Evolutionary conservation across 2,113 vertebrate species (phyloP).

Genomic region (Proterorhinus semilunaris): DNA sequence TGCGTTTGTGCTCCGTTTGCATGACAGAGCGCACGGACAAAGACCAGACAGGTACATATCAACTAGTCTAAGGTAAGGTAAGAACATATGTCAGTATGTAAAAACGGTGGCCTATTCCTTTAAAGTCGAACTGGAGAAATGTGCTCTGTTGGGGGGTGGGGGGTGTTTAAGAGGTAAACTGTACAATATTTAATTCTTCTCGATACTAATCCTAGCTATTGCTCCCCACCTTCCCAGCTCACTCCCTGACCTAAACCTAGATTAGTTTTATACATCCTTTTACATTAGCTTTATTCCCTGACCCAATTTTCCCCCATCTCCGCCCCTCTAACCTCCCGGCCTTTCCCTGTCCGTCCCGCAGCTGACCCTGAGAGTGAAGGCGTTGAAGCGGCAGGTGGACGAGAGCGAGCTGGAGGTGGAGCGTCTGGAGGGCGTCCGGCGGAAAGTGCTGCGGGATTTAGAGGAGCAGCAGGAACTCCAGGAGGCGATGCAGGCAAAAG

Average conservation of each 20-base stretch:
- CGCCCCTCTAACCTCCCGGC: constrained; percentile 45
- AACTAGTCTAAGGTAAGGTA: too few relatives aligned
- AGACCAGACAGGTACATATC: too few relatives aligned
- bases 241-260: constrained; percentile 21
- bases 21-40: too few relatives aligned
- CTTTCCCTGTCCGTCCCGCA: constrained; percentile 54
- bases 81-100: too few relatives aligned
- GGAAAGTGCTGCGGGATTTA: constrained; percentile 87
- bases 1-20: too few relatives aligned
- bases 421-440: constrained; percentile 84
- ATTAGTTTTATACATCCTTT: background rate
- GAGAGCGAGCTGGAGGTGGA: constrained; percentile 93
- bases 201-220: constrained; percentile 26
- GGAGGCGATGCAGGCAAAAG: constrained; percentile 83
- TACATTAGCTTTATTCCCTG: background rate
- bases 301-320: constrained; percentile 18
- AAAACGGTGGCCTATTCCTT: too few relatives aligned
- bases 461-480: constrained; percentile 91
- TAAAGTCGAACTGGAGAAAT: too few relatives aligned
- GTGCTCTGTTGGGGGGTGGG: too few relatives aligned
- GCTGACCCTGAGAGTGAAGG: constrained; percentile 90
- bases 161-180: too few relatives aligned
- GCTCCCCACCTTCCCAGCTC: constrained; percentile 30
- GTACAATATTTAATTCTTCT: background rate
- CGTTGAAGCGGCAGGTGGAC: constrained; percentile 91